Percentiles rank a stretch among this genome's conserved stretches.
Conservation (phyloP, 2,797 vertebrate species). For the Phyllotis vaccarum region DNA sequence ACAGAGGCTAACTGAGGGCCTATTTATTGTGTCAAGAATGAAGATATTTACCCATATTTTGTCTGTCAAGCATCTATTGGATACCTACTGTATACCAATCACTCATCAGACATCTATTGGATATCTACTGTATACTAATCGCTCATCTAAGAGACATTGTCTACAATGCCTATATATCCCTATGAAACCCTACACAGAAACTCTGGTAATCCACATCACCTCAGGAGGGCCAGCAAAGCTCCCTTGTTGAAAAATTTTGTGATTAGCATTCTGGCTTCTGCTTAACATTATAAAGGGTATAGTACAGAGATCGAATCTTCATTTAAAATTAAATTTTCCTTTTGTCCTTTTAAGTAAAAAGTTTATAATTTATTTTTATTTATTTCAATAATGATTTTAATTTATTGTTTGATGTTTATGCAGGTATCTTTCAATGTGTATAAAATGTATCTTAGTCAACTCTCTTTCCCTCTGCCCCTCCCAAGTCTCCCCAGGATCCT, state of each 20-base stretch:
- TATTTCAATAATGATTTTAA: neutral
- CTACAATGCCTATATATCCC: neutral
- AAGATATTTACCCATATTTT: neutral
- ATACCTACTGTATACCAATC: neutral
- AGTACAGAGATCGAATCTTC: neutral
- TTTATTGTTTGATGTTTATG: neutral
- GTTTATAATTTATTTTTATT: neutral
- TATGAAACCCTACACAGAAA: conserved; percentile 34
- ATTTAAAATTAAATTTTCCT: conserved; percentile 46
- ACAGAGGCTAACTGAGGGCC: neutral
- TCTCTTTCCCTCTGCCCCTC: neutral
- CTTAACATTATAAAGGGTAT: neutral
- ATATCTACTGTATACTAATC: neutral
- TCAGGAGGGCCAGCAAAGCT: conserved; percentile 17
- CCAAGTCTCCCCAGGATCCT: neutral
- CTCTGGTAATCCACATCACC: neutral
- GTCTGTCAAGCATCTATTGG: neutral
- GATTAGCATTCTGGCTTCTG: neutral
- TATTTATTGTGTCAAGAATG: neutral
- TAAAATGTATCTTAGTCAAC: neutral
- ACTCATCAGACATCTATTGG: neutral
- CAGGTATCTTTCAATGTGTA: neutral
- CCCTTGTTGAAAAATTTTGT: neutral
- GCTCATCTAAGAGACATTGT: conserved; percentile 50
- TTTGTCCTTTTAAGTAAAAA: neutral